Evolutionary conservation across 1,140 invertebrate genomes (phyloP), one percentile per base, ranked within the genome.

Genomic region (Lordiphosa mommai): DNA sequence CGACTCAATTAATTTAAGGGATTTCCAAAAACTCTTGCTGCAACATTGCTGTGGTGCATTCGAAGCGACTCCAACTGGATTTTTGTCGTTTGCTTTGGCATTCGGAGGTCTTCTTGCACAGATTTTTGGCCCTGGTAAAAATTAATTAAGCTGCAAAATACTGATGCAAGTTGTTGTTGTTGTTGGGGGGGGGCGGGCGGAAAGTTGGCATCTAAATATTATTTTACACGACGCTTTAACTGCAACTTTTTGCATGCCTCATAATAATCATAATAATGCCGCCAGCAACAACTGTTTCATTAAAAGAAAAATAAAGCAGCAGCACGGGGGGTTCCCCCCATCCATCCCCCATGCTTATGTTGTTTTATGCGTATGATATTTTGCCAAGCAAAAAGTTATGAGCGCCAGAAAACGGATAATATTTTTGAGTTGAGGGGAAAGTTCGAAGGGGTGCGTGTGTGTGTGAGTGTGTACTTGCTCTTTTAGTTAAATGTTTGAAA

Each of bases 401-500:
- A 50, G 36, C 50, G 48, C 55, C 63, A 63, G 58, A 56, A 77
- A 79, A 80, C 46, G 70, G 41, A 72, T 66, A 80, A 74, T 68
- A 70, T 73, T 58, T 79, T 40, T 34, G 23, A 16, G 29, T 14
- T 36, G 38, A 3, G 14, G 43, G 36, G 10, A 36, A 23, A 7
- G 37, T 43, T 59, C 47, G 14, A 0, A 6, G 27, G n/a, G 33
- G 30, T 23, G 9, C 8, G 10, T 20, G 32, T 2, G 29, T 1
- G 16, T 47, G 7, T 23, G 33, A 12, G 46, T 34, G 46, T 48
- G 46, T 36, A 68, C 64, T 80, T 80, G 71, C 76, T 82, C 76
- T 80, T 80, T 80, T 76, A 80, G 76, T 80, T 80, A 80, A 82
- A 80, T 80, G 76, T 80, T 80, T 80, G 76, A 82, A 80, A 80